Base-by-base conservation (phyloP, 2,797 vertebrate genomes). In the Ctenopoma kingsleyae region DNA sequence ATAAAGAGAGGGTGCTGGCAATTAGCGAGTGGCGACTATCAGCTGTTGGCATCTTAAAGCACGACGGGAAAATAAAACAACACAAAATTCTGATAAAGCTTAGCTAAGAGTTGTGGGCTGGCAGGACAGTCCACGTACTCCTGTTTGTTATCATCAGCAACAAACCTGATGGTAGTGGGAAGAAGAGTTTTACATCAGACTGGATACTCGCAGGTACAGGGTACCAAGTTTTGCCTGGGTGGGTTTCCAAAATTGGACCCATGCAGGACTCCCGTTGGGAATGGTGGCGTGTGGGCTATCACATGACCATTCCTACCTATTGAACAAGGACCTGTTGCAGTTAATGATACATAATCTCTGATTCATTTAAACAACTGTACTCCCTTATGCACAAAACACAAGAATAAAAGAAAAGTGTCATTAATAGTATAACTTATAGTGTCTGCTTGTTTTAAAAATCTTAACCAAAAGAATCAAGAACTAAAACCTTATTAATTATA, bases 21-120 rank as follows among this genome's bases (percentile, higher is more conserved):
- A 32, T 25, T 25, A 74, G 60, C 17, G 19, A 64, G 54, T 20
- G 57, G 20, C 20, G 10, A 51, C 16, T 48, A 25, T 54, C 30
- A 62, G 48, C 30, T 46, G 70, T 68, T 80, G 78, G 67, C 73
- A 62, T 61, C 56, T 56, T 54, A 43, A 66, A 81, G 50, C 43
- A 51, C 56, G 67, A 50, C 2, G 0, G 36, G 13, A 32, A 44
- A 16, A 47, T 27, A 5, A 22, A 59, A 64, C 7, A n/a, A 70
- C 16, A 57, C 10, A 19, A 63, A 54, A 69, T 27, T 46, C 27
- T 44, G 58, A 54, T 7, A 11, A 51, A 32, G 6, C 44, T 49
- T 3, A 8, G 19, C 16, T 17, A 54, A 12, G 36, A 49, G 56
- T 20, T 41, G 23, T 13, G 40, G 17, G 60, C 54, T 43, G 40